These are phyloP conservation scores for Alethe castanea DNA, from an alignment of 2,113 vertebrate species.

Conservation along the genomic window DNA sequence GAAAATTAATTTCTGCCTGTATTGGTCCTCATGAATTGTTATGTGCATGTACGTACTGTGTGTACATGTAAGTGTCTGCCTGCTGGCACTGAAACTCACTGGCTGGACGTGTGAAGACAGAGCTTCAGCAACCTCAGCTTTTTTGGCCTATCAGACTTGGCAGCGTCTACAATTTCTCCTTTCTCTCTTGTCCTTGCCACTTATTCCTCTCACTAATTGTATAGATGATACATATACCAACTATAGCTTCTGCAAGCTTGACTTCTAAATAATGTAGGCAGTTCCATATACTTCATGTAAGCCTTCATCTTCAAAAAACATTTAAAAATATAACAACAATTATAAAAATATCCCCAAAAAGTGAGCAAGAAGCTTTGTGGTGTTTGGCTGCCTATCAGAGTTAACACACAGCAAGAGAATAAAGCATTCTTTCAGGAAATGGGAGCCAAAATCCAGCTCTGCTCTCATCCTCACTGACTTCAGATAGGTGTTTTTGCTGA, in stretches of 20 bases:
- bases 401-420: not conserved
- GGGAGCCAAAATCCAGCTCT: not conserved
- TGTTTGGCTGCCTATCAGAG: rapidly evolving
- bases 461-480: not conserved
- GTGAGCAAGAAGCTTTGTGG: not conserved
- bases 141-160: not conserved
- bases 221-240: not conserved
- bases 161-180: not conserved
- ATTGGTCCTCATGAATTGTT: not conserved
- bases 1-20: not conserved
- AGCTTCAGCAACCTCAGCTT: not conserved
- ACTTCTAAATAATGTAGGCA: not conserved
- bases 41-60: rapidly evolving
- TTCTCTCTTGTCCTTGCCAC: not conserved
- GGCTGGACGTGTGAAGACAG: not conserved
- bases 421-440: not conserved
- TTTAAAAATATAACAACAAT: not conserved
- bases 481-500: not conserved
- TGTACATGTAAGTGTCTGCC: rapidly evolving
- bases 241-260: not conserved
- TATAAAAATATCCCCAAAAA: not conserved
- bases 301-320: not conserved
- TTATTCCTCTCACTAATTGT: not conserved
- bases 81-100: not conserved
- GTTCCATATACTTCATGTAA: not conserved